Base-by-base conservation (phyloP, 92 coral and sea anemone species). In the Nematostella vectensis region DNA sequence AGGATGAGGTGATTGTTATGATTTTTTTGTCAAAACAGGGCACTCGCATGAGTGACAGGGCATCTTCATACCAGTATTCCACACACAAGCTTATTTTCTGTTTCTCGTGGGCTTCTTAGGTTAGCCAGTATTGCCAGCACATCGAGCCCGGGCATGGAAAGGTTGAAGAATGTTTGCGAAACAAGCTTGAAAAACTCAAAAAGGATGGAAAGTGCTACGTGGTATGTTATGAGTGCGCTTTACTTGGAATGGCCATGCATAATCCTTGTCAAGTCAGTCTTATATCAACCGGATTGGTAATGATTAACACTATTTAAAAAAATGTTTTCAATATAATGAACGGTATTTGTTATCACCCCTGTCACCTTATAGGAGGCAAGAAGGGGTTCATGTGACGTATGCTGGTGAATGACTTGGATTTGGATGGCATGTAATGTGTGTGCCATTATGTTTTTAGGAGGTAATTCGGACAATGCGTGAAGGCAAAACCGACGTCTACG, bases 401-500 rank as follows among this genome's bases (percentile, higher is more conserved):
- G n/a, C n/a, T n/a, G n/a, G n/a, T n/a, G n/a, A n/a, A n/a, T n/a
- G n/a, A n/a, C n/a, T n/a, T n/a, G n/a, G n/a, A n/a, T n/a, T n/a
- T n/a, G 2, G 18, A 48, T 11, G 23, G 31, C 18, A 27, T 33
- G 9, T 78, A 81, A 38, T 63, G 59, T 31, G 61, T 47, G 70
- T 81, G 71, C 54, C 6, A 68, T 66, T 33, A 33, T 15, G 48
- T 45, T 25, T 63, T 27, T 54, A 85, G 97, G 97, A 89, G 54
- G 72, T 89, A 0, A 69, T 66, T 25, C 72, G 88, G 16, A 76
- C 82, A n/a, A 60, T 81, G 80, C 53, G 58, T 10, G 97, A 89
- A 12, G 97, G 88, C 12, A 71, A 76, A 38, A 77, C 97, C 2
- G 97, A 89, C 51, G 62, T 89, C 25, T 64, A 54, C 59, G 88